Conservation (phyloP, 2,113 vertebrate genomes). For the Corythornis cristatus region DNA sequence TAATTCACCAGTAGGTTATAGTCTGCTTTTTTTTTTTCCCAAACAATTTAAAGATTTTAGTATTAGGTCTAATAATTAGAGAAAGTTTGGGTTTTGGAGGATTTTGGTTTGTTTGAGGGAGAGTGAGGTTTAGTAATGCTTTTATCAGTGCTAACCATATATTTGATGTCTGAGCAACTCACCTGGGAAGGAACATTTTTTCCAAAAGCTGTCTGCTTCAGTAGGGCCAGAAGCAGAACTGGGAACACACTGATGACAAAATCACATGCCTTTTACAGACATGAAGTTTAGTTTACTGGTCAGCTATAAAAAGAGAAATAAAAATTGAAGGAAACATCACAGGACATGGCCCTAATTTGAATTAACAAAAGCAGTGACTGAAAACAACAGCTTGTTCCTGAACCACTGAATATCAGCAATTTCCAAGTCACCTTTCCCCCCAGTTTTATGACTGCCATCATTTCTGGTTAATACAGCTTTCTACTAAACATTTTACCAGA, state of each 20-base stretch:
- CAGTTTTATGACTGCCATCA: not conserved
- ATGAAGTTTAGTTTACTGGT: not conserved
- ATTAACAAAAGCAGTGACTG: not conserved
- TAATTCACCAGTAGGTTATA: not conserved
- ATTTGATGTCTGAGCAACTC: not conserved
- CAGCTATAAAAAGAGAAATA: not conserved
- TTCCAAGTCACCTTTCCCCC: not conserved
- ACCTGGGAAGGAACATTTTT: not conserved
- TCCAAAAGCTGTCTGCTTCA: not conserved
- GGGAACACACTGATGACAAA: not conserved
- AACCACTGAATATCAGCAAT: not conserved
- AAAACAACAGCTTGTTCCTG: not conserved
- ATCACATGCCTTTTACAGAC: not conserved
- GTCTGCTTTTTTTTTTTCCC: no score
- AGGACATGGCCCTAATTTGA: not conserved
- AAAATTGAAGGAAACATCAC: no score
- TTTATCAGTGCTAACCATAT: not conserved
- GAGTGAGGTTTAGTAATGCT: not conserved
- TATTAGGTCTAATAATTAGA: not conserved
- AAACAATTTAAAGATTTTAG: not conserved
- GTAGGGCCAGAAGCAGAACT: not conserved
- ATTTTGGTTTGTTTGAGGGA: accelerated
- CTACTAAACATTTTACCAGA: not conserved
- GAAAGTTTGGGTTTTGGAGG: accelerated
- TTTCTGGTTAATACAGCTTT: not conserved